These are phyloP conservation scores for Epinotia demarniana DNA, from an alignment of 2,888 invertebrate species.

Conservation along the genomic window DNA sequence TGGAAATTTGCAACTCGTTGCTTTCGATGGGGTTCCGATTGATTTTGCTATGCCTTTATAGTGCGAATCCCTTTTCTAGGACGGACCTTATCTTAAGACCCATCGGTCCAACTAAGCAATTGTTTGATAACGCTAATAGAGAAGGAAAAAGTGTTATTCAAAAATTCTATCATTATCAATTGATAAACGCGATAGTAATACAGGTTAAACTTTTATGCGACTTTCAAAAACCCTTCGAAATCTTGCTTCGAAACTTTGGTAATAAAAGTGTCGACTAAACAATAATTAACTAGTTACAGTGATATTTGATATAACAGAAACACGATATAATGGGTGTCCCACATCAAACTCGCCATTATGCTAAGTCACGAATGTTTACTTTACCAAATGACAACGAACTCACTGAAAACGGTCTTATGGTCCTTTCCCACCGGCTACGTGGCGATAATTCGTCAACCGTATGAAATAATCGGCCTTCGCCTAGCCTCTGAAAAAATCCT, in stretches of 20 bases:
- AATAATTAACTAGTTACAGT: no score
- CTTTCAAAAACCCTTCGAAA: not conserved
- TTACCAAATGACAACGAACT: not conserved
- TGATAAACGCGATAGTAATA: no score
- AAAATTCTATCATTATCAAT: no score
- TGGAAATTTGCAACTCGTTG: slow-evolving; percentile 18
- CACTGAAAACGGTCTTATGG: not conserved
- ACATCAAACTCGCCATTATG: not conserved
- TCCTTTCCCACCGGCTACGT: not conserved
- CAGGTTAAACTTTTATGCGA: not conserved
- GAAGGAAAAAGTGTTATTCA: no score
- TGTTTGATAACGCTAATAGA: no score
- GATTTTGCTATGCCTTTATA: no score
- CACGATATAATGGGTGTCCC: not conserved
- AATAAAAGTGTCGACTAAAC: not conserved
- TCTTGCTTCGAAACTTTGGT: not conserved
- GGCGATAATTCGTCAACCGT: no score
- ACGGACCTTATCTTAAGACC: no score
- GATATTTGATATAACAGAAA: no score
- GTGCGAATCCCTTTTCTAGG: no score
- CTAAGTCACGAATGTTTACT: not conserved
- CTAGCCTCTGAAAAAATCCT: not conserved
- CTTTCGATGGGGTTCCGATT: not conserved
- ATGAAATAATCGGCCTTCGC: not conserved
- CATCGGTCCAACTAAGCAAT: no score